Evolutionary conservation across 2,888 invertebrate species (phyloP).

Genomic region (Xestia xanthographa): DNA sequence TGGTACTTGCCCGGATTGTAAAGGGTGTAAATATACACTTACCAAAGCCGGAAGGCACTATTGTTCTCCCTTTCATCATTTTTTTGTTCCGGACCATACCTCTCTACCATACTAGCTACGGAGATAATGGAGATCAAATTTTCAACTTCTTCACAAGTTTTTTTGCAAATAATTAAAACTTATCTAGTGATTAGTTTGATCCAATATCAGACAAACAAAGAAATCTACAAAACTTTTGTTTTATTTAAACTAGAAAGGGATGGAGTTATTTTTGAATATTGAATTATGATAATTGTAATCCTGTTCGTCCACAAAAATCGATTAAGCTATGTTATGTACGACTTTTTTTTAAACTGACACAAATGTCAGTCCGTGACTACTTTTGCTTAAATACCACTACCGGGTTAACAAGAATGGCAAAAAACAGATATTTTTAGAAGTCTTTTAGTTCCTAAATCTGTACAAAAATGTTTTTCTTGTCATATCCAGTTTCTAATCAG

Average conservation of each 20-base stretch:
- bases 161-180: neutral
- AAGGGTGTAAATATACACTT: too few species aligned
- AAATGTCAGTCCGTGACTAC: neutral
- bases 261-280: neutral
- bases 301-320: neutral
- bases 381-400: neutral
- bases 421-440: neutral
- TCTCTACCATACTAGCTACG: too few species aligned
- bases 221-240: neutral
- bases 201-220: neutral
- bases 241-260: neutral
- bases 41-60: too few species aligned
- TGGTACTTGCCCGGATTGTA: too few species aligned
- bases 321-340: neutral
- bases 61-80: too few species aligned
- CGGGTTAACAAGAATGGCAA: neutral
- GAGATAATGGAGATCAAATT: too few species aligned
- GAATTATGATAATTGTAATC: neutral
- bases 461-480: neutral
- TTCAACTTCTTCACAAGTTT: too few species aligned
- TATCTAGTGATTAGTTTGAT: neutral
- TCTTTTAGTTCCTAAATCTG: neutral
- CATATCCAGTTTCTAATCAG: slow-evolving; percentile 26
- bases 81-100: too few species aligned
- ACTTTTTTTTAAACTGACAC: neutral